Base-by-base conservation (phyloP, 2,113 vertebrate genomes). In the Engystomops pustulosus region DNA sequence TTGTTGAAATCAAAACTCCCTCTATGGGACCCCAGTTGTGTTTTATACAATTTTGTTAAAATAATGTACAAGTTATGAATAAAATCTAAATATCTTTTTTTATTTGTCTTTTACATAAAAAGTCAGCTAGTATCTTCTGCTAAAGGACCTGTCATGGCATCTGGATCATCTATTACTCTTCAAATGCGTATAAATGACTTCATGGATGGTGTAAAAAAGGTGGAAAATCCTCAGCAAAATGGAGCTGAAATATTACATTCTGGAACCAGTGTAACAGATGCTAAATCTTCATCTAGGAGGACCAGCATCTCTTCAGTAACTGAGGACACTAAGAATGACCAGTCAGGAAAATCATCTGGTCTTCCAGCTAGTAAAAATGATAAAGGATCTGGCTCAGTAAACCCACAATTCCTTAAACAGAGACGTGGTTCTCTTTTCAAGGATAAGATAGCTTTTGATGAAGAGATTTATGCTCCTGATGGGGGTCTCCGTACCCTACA, bases 101-200 rank as follows among this genome's bases (percentile, higher is more conserved):
- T 41, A 45, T 62, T 30, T 53, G 9, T 65, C 27, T 51, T 41
- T 45, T 76, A 27, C 11, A 68, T 45, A 53, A 76, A 32, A 30
- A 49, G 76, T 36, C 44, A 77, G 6, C 2, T 34, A 25, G 45
- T 12, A 68, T 4, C 60, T 47, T 27, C 11, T 32, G 0, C 58
- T 6, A 32, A 14, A 23, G 68, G 58, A 4, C 15, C 30, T 9
- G 55, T 30, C 6, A 12, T 27, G 47, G 7, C 36, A 47, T 20
- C 32, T 9, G 62, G 68, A 34, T 15, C 84, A 49, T 41, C 67
- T 3, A 18, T 79, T 34, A 44, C 81, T 47, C 87, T 90, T 32
- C 87, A 91, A 81, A 87, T 76, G 81, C 86, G 86, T 51, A 85
- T 87, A 55, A 87, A 85, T 75, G 87, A 89, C 34, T 87, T 88